A percentile compares a stretch with the other conserved stretches of the same genome.
Conservation (phyloP, 2,797 vertebrate species). For the Microcaecilia unicolor region DNA sequence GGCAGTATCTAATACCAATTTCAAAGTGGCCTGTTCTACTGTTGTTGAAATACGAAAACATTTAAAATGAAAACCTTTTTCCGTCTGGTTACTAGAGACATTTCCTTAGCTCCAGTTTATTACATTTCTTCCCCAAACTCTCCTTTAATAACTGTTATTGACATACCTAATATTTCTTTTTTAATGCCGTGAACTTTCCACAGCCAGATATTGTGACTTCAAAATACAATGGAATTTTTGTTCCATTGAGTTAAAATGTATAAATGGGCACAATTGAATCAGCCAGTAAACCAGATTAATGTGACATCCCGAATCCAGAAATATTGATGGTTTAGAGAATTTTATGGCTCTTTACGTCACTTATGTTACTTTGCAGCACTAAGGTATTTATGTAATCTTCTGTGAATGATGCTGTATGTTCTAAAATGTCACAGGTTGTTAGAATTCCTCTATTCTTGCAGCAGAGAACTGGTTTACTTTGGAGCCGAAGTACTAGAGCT, state of each 20-base stretch:
- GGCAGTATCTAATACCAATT: too few relatives aligned
- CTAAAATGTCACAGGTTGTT: conserved; percentile 11
- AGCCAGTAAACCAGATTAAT: conserved; percentile 8
- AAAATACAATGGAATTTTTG: conserved; percentile 15
- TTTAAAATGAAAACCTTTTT: conserved; percentile 15
- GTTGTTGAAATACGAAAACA: conserved; percentile 9
- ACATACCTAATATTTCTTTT: conserved; percentile 14
- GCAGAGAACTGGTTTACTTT: too few relatives aligned
- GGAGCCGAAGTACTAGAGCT: too few relatives aligned
- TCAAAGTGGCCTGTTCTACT: too few relatives aligned
- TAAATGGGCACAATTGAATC: conserved; percentile 13
- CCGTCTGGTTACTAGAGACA: conserved; percentile 11
- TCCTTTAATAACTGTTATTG: conserved; percentile 19
- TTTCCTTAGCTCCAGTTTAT: conserved; percentile 13
- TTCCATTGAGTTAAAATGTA: conserved; percentile 12
- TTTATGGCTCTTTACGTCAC: conserved; percentile 6
- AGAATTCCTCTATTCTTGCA: conserved; percentile 5
- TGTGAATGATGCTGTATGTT: conserved; percentile 16
- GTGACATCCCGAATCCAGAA: conserved; percentile 9
- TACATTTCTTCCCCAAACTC: conserved; percentile 14
- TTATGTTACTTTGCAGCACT: conserved; percentile 10
- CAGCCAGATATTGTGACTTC: conserved; percentile 13
- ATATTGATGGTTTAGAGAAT: conserved; percentile 10
- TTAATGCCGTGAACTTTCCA: not conserved
- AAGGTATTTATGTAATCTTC: conserved; percentile 11